These are phyloP conservation scores for Lutraria rhynchaena DNA, from an alignment of 1,140 invertebrate genomes.

Conservation along the genomic window DNA sequence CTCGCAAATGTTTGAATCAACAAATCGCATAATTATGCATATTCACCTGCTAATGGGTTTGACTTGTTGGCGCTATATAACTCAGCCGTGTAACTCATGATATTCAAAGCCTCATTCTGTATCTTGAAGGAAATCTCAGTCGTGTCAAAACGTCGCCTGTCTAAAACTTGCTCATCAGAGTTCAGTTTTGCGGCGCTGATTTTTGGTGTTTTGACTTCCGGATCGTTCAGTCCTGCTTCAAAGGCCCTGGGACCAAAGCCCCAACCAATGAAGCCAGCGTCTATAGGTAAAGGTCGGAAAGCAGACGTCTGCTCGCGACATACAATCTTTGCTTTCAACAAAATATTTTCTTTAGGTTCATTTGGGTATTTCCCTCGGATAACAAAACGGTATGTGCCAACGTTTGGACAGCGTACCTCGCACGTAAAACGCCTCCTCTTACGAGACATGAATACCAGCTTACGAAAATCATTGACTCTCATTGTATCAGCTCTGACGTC, in stretches of 20 bases:
- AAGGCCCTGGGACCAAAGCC: slow-evolving; percentile 22
- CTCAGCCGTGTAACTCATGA: background rate
- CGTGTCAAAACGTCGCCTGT: background rate
- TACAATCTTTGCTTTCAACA: slow-evolving; percentile 12
- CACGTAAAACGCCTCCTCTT: slow-evolving; percentile 29
- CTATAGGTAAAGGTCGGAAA: background rate
- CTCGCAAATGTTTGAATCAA: too few species aligned
- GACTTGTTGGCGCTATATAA: slow-evolving; percentile 1
- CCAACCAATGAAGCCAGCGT: slow-evolving; percentile 19
- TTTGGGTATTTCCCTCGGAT: background rate
- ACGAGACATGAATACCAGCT: slow-evolving; percentile 22
- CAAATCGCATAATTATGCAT: too few species aligned
- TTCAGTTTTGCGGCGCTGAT: background rate
- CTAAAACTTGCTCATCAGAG: background rate
- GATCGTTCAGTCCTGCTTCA: background rate
- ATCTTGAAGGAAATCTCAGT: background rate
- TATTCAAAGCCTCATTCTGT: background rate
- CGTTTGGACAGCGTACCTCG: slow-evolving; percentile 30
- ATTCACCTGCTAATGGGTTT: too few species aligned
- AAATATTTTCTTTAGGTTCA: background rate
- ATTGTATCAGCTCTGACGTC: background rate
- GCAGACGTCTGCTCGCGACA: slow-evolving; percentile 20
- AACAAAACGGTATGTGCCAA: slow-evolving; percentile 9
- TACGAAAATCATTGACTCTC: background rate
- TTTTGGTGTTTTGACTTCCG: slow-evolving; percentile 18